phyloP scores from a whole-genome alignment of 2,888 invertebrate genomes.

The Hyposoter dolosus region DNA sequence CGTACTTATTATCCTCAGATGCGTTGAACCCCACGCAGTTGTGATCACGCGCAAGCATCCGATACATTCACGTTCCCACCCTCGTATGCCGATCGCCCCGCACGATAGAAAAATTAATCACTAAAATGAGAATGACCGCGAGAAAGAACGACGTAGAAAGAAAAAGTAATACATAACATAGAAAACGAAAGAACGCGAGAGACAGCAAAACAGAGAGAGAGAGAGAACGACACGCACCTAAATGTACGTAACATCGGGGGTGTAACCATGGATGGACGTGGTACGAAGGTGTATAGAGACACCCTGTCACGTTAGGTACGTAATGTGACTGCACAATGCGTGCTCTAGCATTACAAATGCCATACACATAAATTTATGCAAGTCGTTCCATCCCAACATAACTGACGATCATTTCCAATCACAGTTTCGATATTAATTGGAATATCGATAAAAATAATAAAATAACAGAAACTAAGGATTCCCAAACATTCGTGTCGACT shows the following conservation, averaged over 20 bases:
- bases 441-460: not conserved
- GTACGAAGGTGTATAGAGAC: slow-evolving; percentile 52
- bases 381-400: not conserved
- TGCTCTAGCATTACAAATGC: slow-evolving; percentile 31
- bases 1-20: slow-evolving; percentile 52
- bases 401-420: not conserved
- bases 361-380: not conserved
- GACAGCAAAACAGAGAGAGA: slow-evolving; percentile 13
- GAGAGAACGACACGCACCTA: slow-evolving; percentile 58
- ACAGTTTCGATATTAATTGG: not conserved
- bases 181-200: slow-evolving; percentile 1
- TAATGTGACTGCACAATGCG: slow-evolving; percentile 63
- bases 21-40: slow-evolving; percentile 33
- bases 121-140: slow-evolving; percentile 76
- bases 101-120: slow-evolving; percentile 82
- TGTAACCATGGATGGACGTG: slow-evolving; percentile 72
- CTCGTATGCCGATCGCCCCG: slow-evolving; percentile 68
- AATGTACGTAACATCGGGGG: slow-evolving; percentile 64
- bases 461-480: not conserved
- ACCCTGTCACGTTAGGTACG: slow-evolving; percentile 40
- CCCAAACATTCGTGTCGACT: not conserved
- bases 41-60: slow-evolving; percentile 51
- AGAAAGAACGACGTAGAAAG: slow-evolving; percentile 21
- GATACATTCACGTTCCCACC: slow-evolving; percentile 26
- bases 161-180: not conserved